Percentiles rank a stretch among this genome's conserved stretches.
Evolutionary conservation across 2,113 vertebrate genomes (phyloP).

Genomic region (Anarhynchus alexandrinus): DNA sequence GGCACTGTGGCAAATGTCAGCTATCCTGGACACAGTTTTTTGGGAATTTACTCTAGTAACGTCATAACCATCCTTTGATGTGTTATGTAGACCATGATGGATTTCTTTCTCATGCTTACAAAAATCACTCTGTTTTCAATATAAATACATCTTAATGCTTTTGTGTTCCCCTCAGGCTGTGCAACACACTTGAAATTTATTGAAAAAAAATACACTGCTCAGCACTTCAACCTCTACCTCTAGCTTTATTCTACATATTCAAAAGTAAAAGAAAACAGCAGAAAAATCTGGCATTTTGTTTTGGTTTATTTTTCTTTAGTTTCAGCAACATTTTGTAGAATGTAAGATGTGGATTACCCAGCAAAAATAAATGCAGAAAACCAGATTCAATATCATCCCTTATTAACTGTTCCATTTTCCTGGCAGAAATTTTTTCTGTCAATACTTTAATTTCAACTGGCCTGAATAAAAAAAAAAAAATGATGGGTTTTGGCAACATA

Average conservation of each 20-base stretch:
- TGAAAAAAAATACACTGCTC: background rate
- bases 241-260: background rate
- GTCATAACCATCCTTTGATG: constrained; percentile 35
- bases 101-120: constrained; percentile 25
- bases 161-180: background rate
- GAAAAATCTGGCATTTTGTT: background rate
- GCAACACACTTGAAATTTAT: constrained; percentile 10
- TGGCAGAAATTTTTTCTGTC: constrained; percentile 3
- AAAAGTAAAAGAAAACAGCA: background rate
- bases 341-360: background rate
- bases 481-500: background rate
- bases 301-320: background rate
- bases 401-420: constrained; percentile 2
- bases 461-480: background rate
- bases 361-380: background rate
- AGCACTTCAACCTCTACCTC: background rate
- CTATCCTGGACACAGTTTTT: background rate
- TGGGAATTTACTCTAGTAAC: background rate
- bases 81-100: background rate
- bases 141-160: constrained; percentile 42
- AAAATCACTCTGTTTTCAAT: constrained; percentile 13
- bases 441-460: constrained; percentile 24
- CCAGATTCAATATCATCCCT: background rate
- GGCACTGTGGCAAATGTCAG: background rate
- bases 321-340: background rate